Percentiles rank a stretch among this genome's conserved stretches.
These are phyloP conservation scores for Hydrophis major DNA, from an alignment of 2,797 vertebrate genomes.

Conservation along the genomic window DNA sequence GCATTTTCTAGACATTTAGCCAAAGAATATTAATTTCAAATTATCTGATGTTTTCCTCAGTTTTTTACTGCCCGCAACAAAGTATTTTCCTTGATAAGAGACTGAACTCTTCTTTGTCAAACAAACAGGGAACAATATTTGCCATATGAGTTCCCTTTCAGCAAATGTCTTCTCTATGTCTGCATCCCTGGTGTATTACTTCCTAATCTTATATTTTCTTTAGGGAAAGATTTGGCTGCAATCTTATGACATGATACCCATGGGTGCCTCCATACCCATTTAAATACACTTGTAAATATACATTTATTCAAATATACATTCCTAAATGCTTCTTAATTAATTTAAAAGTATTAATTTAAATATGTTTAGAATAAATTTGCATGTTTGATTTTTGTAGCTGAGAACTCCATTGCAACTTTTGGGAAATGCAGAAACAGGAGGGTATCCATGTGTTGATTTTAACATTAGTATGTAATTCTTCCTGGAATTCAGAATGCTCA, in stretches of 20 bases:
- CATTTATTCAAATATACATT: neutral
- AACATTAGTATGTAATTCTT: neutral
- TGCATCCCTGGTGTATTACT: neutral
- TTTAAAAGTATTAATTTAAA: neutral
- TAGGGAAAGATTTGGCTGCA: neutral
- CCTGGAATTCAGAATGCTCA: neutral
- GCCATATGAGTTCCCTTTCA: neutral
- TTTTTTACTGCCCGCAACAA: neutral
- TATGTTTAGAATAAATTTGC: neutral
- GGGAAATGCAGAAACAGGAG: neutral
- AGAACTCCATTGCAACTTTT: neutral
- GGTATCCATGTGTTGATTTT: neutral
- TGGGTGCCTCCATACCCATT: neutral
- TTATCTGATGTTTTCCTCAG: neutral
- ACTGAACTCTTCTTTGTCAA: neutral
- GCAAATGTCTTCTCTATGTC: neutral
- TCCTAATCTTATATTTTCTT: neutral
- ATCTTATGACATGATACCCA: neutral
- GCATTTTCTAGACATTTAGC: neutral
- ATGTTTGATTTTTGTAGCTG: neutral
- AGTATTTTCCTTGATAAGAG: neutral
- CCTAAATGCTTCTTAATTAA: conserved; percentile 37
- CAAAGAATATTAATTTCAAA: conserved; percentile 18
- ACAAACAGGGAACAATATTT: neutral
- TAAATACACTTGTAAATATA: neutral